phyloP scores from a whole-genome alignment of 2,113 vertebrate species.

The Cynopterus brachyotis region DNA sequence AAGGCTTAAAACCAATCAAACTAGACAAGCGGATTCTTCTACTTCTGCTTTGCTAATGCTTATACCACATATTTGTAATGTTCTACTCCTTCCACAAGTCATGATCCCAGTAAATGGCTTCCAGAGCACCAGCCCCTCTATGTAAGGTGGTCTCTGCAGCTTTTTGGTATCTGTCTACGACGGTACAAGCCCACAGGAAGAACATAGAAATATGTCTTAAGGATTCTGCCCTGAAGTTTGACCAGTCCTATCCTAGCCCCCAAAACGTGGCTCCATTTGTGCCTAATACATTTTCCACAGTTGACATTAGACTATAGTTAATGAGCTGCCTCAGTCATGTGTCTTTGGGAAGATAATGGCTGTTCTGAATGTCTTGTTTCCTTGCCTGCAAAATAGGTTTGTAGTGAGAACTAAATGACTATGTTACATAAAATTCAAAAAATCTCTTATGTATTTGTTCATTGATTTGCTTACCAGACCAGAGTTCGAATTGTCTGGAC shows the following conservation, averaged over 20 bases:
- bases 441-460: not conserved
- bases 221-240: not conserved
- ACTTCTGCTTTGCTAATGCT: not conserved
- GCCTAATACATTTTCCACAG: not conserved
- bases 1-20: not conserved
- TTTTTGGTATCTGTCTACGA: not conserved
- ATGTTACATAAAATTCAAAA: not conserved
- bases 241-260: not conserved
- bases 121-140: not conserved
- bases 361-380: not conserved
- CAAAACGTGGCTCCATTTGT: accelerated
- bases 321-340: not conserved
- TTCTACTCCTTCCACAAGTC: not conserved
- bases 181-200: not conserved
- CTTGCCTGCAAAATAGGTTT: not conserved
- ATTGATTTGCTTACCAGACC: not conserved
- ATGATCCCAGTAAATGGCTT: not conserved
- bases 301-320: not conserved
- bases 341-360: conserved; percentile 5
- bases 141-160: not conserved
- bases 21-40: not conserved
- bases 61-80: too few relatives aligned
- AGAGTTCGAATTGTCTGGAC: not conserved
- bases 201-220: not conserved
- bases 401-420: not conserved